Evolutionary conservation across 1,140 invertebrate species (phyloP).

Genomic region (Formica exsecta): DNA sequence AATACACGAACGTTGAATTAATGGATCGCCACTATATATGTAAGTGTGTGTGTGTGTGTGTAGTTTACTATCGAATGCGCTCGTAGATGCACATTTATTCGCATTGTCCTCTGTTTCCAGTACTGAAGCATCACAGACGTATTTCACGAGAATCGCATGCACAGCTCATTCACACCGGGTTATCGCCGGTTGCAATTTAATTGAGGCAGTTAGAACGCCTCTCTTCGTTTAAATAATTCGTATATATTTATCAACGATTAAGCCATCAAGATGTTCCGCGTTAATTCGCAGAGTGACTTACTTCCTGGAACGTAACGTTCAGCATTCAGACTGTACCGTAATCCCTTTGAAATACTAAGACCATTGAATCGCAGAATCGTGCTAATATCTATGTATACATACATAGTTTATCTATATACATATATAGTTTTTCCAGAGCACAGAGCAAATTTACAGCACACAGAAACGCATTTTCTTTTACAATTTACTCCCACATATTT

Average conservation of each 20-base stretch:
- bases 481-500: neutral
- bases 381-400: slow-evolving; percentile 55
- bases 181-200: slow-evolving; percentile 65
- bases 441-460: neutral
- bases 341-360: slow-evolving; percentile 70
- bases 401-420: slow-evolving; percentile 43
- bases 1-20: neutral
- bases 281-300: slow-evolving; percentile 55
- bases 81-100: slow-evolving; percentile 41
- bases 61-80: slow-evolving; percentile 9
- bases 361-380: slow-evolving; percentile 65
- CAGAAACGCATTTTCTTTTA: neutral
- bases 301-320: slow-evolving; percentile 51
- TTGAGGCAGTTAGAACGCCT: slow-evolving; percentile 62
- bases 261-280: slow-evolving; percentile 67
- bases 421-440: neutral
- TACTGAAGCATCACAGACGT: neutral
- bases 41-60: neutral
- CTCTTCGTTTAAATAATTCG: slow-evolving; percentile 64
- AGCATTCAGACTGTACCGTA: slow-evolving; percentile 40
- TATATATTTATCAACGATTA: slow-evolving; percentile 75
- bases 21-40: neutral
- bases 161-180: slow-evolving; percentile 29
- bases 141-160: slow-evolving; percentile 36
- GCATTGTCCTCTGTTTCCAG: slow-evolving; percentile 7